Conservation (phyloP, 1,140 invertebrate species). For the Metaphire vulgaris region DNA sequence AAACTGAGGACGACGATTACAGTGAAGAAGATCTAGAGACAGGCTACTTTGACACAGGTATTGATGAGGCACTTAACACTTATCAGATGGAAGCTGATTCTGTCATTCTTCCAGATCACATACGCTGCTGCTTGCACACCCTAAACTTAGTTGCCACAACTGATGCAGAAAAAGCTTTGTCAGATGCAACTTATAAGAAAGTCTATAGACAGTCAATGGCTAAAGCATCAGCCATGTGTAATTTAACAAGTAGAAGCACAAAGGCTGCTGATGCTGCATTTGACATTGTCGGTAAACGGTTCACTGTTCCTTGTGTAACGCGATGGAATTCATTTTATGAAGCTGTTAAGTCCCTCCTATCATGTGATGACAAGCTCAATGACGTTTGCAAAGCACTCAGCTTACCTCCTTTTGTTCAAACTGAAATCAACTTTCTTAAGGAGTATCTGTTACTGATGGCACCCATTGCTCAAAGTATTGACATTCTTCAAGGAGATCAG, state of each 20-base stretch:
- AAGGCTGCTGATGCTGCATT: neutral
- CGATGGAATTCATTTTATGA: neutral
- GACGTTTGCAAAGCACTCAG: neutral
- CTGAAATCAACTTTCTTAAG: neutral
- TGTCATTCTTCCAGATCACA: neutral
- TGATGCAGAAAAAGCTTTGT: neutral
- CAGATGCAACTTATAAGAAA: neutral
- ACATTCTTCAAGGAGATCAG: neutral
- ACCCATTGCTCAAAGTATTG: neutral
- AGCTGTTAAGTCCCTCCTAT: neutral
- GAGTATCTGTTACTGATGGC: neutral
- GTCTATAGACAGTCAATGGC: neutral
- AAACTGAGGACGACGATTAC: neutral
- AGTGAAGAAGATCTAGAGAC: neutral
- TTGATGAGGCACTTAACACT: neutral
- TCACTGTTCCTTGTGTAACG: neutral
- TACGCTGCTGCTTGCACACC: neutral
- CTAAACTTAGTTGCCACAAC: constrained; percentile 3
- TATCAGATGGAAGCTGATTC: neutral
- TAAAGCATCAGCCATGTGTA: neutral
- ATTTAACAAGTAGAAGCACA: neutral
- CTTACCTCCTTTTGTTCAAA: neutral
- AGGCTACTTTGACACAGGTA: neutral
- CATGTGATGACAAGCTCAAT: neutral
- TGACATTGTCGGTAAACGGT: neutral